A percentile compares a stretch with the other conserved stretches of the same genome.
phyloP scores from a whole-genome alignment of 2,797 vertebrate genomes.

The Syndactyla subalaris region DNA sequence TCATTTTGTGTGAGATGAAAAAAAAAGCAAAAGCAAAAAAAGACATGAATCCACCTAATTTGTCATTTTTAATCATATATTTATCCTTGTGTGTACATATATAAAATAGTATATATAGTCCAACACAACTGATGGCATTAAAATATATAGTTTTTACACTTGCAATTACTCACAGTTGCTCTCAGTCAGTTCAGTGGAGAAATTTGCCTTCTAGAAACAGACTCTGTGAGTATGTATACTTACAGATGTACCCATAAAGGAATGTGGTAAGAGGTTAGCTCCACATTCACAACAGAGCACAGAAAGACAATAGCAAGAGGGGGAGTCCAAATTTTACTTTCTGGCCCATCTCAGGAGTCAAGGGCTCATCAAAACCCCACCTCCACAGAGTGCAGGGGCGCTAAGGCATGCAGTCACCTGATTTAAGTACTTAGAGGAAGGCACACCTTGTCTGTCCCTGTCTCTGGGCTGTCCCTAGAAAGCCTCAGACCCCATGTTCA shows the following conservation, averaged over 20 bases:
- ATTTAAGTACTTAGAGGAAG: neutral
- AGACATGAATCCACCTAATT: fast-evolving
- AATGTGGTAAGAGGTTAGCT: neutral
- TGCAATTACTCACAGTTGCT: neutral
- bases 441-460: neutral
- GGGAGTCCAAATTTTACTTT: neutral
- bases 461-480: neutral
- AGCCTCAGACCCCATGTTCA: neutral
- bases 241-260: neutral
- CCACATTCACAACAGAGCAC: neutral
- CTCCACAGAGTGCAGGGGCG: neutral
- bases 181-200: neutral
- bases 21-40: neutral
- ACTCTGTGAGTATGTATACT: neutral
- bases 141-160: fast-evolving
- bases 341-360: neutral
- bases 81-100: neutral
- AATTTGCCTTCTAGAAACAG: neutral
- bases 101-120: neutral
- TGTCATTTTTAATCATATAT: neutral
- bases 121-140: neutral
- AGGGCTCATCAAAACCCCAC: neutral
- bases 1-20: neutral
- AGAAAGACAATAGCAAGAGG: fast-evolving
- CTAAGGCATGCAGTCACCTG: neutral